Percentiles rank a stretch among this genome's conserved stretches.
Evolutionary conservation across 2,113 vertebrate species (phyloP).

Genomic region (Phaethornis superciliosus): DNA sequence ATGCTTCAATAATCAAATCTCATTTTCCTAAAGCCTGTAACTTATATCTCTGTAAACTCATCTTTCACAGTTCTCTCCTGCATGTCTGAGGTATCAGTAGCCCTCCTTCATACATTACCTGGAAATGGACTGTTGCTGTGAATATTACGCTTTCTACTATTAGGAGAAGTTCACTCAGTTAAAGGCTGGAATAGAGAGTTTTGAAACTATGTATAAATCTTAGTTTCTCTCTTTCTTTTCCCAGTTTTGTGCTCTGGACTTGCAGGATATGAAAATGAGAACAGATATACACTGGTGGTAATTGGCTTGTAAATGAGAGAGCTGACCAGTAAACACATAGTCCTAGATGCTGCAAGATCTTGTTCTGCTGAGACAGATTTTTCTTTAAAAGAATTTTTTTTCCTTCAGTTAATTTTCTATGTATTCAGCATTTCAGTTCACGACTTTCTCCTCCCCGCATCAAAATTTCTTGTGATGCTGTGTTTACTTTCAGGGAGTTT

Average conservation of each 20-base stretch:
- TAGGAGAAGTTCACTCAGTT: neutral
- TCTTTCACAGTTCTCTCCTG: neutral
- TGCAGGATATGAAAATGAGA: neutral
- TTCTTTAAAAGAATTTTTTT: neutral
- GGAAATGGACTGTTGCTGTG: neutral
- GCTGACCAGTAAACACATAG: neutral
- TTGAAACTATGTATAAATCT: neutral
- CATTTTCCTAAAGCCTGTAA: constrained; percentile 21
- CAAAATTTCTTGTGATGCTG: neutral
- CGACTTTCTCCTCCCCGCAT: neutral
- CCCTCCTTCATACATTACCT: neutral
- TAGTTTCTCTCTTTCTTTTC: neutral
- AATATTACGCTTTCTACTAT: neutral
- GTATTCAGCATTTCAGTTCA: neutral
- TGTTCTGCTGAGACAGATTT: neutral
- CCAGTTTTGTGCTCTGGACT: neutral
- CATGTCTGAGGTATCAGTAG: neutral
- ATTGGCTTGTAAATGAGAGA: neutral
- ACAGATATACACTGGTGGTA: neutral
- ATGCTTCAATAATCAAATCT: constrained; percentile 22
- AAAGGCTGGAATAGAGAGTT: neutral
- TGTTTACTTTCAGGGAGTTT: neutral
- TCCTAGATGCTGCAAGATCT: neutral
- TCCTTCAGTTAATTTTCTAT: neutral
- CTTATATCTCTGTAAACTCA: constrained; percentile 4